These are phyloP conservation scores for Zoanthus solanderi DNA, from an alignment of 92 coral and sea anemone genomes.

Conservation along the genomic window DNA sequence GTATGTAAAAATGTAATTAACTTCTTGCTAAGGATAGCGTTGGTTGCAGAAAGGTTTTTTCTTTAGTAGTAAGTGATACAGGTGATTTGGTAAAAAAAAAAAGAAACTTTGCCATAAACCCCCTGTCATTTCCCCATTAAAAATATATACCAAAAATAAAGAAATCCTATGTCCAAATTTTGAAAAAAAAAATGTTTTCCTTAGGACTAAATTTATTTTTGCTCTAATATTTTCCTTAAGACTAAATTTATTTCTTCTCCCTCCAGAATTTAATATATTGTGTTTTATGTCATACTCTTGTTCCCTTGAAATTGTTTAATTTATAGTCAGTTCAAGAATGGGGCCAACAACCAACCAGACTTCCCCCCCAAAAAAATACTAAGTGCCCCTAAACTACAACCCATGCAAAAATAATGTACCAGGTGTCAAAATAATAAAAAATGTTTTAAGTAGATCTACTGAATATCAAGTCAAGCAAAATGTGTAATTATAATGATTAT, in stretches of 20 bases:
- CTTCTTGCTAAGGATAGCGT: not conserved
- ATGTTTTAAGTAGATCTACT: slow-evolving; percentile 3
- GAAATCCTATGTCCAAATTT: not conserved
- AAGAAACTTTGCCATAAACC: slow-evolving; percentile 13
- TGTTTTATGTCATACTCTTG: not conserved
- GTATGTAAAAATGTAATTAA: slow-evolving; percentile 6
- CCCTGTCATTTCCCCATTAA: not conserved
- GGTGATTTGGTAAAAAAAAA: not conserved
- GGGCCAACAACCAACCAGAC: not conserved
- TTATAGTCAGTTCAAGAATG: not conserved
- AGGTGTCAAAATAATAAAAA: slow-evolving; percentile 8
- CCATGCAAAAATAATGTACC: not conserved
- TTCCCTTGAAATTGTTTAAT: not conserved
- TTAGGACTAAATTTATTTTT: not conserved
- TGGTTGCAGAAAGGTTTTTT: slow-evolving; percentile 1
- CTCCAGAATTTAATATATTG: not conserved
- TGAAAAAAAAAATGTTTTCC: slow-evolving; percentile 3
- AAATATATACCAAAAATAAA: not conserved
- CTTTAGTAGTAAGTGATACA: slow-evolving; percentile 5
- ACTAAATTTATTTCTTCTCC: slow-evolving; percentile 2
- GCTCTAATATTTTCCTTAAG: slow-evolving; percentile 1
- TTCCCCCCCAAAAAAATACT: not conserved
- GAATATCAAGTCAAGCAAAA: not conserved
- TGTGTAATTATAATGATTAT: slow-evolving; percentile 1
- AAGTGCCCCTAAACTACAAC: not conserved